phyloP scores from a whole-genome alignment of 2,113 vertebrate genomes.

The Elgaria multicarinata region DNA sequence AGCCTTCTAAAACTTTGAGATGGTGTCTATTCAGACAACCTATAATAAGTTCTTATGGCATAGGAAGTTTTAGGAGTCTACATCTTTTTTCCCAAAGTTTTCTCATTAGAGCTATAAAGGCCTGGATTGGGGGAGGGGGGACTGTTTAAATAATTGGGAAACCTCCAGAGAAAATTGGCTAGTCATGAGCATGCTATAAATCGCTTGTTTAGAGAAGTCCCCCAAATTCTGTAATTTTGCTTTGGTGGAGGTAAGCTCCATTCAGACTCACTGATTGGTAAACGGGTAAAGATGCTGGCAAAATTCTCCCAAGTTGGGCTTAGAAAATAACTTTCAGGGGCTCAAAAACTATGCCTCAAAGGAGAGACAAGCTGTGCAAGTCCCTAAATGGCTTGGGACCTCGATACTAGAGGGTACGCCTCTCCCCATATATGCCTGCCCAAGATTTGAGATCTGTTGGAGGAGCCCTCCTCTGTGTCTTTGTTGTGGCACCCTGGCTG shows the following conservation, averaged over 20 bases:
- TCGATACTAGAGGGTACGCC: too few relatives aligned
- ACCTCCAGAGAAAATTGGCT: too few relatives aligned
- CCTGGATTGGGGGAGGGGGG: too few relatives aligned
- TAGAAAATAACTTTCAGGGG: not conserved
- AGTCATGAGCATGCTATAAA: too few relatives aligned
- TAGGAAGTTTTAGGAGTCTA: not conserved
- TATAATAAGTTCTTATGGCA: not conserved
- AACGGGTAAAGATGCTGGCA: too few relatives aligned
- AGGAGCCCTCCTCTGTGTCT: too few relatives aligned
- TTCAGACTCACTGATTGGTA: not conserved
- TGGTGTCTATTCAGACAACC: not conserved
- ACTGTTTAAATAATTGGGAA: too few relatives aligned
- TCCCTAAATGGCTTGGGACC: too few relatives aligned
- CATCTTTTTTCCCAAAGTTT: not conserved
- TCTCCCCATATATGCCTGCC: too few relatives aligned
- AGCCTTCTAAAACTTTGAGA: not conserved
- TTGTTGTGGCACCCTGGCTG: too few relatives aligned
- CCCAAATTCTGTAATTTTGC: not conserved
- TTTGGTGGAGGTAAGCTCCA: not conserved
- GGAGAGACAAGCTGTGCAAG: not conserved
- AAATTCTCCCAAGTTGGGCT: not conserved
- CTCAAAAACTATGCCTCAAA: not conserved
- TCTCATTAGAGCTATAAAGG: not conserved
- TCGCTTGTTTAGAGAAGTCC: too few relatives aligned
- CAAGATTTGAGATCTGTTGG: too few relatives aligned